Evolutionary conservation across 2,797 vertebrate genomes (phyloP).

Genomic region (Trematomus bernacchii): DNA sequence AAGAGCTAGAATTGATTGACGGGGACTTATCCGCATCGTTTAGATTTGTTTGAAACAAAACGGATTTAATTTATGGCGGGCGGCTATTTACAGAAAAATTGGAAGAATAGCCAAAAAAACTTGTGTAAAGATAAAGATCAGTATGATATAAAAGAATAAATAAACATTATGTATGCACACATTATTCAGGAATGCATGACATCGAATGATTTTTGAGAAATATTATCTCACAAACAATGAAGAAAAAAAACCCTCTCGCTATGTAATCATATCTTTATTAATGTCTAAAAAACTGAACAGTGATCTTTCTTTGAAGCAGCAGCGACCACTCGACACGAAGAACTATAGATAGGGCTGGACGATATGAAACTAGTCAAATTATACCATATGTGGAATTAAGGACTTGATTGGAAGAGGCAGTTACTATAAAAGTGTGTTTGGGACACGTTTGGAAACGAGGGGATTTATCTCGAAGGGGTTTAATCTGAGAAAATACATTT

Average conservation of each 20-base stretch:
- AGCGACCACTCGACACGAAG: conserved; percentile 37
- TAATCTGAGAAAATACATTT: too few species aligned
- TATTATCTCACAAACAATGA: conserved; percentile 64
- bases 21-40: conserved; percentile 62
- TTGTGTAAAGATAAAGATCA: conserved; percentile 57
- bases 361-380: too few species aligned
- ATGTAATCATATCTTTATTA: conserved; percentile 66
- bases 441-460: too few species aligned
- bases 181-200: conserved; percentile 79
- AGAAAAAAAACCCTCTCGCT: conserved; percentile 47
- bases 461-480: too few species aligned
- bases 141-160: conserved; percentile 38
- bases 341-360: too few species aligned
- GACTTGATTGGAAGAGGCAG: too few species aligned
- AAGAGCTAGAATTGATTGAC: conserved; percentile 79
- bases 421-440: too few species aligned
- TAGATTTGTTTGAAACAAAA: conserved; percentile 37
- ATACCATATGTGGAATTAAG: too few species aligned
- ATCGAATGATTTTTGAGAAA: conserved; percentile 78
- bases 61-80: conserved; percentile 26
- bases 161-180: conserved; percentile 61
- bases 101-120: conserved; percentile 43
- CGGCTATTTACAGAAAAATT: conserved; percentile 17
- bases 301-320: conserved; percentile 43
- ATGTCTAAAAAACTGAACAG: conserved; percentile 45